Percentiles rank a stretch among this genome's conserved stretches.
Conservation (phyloP, 2,797 vertebrate genomes). For the Hyperoplus lanceolatus region DNA sequence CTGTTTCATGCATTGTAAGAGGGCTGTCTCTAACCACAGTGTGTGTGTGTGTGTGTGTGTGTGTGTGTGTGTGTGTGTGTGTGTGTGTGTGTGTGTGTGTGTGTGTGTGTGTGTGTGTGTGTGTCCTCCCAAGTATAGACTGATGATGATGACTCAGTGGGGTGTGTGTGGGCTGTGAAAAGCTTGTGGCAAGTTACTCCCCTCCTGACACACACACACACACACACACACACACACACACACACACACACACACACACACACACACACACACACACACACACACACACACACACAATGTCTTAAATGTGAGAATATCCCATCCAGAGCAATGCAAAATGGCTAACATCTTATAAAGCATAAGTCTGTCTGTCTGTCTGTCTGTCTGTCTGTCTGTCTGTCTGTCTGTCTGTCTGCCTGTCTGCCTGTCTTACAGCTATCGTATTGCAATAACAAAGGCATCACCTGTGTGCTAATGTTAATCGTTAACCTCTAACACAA, state of each 20-base stretch:
- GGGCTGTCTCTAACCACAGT: neutral
- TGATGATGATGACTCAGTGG: conserved; percentile 68
- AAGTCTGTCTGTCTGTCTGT: too few relatives aligned
- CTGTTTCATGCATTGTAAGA: too few relatives aligned
- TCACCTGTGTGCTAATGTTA: too few relatives aligned
- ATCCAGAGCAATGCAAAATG: neutral
- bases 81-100: too few relatives aligned
- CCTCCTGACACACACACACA: neutral
- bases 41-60: neutral
- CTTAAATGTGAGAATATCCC: neutral
- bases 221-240: conserved; percentile 2
- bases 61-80: conserved; percentile 4
- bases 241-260: neutral
- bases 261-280: neutral
- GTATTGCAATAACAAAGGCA: too few relatives aligned
- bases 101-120: too few relatives aligned
- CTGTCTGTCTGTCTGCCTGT: too few relatives aligned
- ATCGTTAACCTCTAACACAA: too few relatives aligned
- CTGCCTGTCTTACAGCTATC: too few relatives aligned
- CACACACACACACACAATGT: neutral
- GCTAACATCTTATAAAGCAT: neutral
- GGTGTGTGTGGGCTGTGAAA: conserved; percentile 45
- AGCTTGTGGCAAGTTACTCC: conserved; percentile 23
- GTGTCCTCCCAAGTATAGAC: neutral
- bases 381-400: too few relatives aligned